These are phyloP conservation scores for Drosophila tsacasi DNA, from an alignment of 1,140 invertebrate species.

Conservation along the genomic window DNA sequence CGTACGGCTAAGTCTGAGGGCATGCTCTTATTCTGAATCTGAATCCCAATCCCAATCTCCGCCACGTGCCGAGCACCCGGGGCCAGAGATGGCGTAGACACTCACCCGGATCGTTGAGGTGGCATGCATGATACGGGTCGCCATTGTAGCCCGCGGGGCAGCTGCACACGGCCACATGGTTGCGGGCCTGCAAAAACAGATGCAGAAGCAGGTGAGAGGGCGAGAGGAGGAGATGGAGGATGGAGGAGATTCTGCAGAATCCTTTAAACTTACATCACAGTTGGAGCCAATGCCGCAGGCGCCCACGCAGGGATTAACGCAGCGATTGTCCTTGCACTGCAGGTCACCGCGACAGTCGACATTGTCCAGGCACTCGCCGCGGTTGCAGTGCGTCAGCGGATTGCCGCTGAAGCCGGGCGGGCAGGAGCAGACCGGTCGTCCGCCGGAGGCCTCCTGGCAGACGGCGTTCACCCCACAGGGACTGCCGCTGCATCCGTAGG, in stretches of 20 bases:
- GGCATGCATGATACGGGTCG: constrained; percentile 90
- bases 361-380: constrained; percentile 88
- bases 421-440: constrained; percentile 90
- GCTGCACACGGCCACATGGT: constrained; percentile 93
- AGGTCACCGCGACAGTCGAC: constrained; percentile 88
- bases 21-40: not conserved
- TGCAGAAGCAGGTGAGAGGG: constrained; percentile 42
- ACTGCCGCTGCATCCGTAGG: constrained; percentile 78
- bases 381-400: constrained; percentile 88
- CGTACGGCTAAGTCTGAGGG: not conserved
- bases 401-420: constrained; percentile 90
- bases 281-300: constrained; percentile 90
- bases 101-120: constrained; percentile 88
- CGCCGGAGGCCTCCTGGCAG: constrained; percentile 87
- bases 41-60: not conserved
- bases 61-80: not conserved
- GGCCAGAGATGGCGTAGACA: not conserved
- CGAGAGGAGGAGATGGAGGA: constrained; percentile 27
- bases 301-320: constrained; percentile 91
- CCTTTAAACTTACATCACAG: constrained; percentile 87
- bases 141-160: constrained; percentile 93
- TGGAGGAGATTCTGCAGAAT: too few species aligned
- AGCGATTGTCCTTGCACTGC: constrained; percentile 91
- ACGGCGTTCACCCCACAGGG: constrained; percentile 88
- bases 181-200: constrained; percentile 87